Evolutionary conservation across 92 coral and sea anemone genomes (phyloP).

Genomic region (Umimayanthus chanpuru): DNA sequence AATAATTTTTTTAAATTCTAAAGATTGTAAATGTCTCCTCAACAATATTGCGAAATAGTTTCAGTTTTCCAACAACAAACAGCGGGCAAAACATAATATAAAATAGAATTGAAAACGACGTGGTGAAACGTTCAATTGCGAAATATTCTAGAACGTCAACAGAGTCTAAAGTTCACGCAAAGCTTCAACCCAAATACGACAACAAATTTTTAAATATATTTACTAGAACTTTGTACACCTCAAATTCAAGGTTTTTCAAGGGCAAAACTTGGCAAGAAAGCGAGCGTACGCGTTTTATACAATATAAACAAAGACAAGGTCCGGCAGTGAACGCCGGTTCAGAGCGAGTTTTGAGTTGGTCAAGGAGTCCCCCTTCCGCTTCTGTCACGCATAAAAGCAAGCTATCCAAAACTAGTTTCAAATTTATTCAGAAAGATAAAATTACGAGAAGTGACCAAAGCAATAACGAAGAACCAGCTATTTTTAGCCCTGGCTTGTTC

Average conservation of each 20-base stretch:
- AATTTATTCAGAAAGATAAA: no score
- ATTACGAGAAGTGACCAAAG: no score
- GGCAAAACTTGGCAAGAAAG: neutral
- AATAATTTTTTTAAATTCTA: neutral
- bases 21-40: neutral
- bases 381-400: neutral
- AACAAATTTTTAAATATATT: neutral
- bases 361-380: conserved; percentile 27
- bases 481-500: no score
- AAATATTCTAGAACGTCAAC: conserved; percentile 1
- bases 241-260: neutral
- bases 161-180: neutral
- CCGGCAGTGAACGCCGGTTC: neutral
- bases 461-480: neutral
- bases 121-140: neutral
- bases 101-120: neutral
- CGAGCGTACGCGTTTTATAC: neutral
- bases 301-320: no score
- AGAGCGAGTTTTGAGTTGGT: neutral
- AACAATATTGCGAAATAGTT: neutral
- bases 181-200: neutral
- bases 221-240: neutral
- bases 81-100: neutral
- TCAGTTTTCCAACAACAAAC: neutral
- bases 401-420: no score